phyloP scores from a whole-genome alignment of 2,797 vertebrate species.

The Caiman crocodilus region DNA sequence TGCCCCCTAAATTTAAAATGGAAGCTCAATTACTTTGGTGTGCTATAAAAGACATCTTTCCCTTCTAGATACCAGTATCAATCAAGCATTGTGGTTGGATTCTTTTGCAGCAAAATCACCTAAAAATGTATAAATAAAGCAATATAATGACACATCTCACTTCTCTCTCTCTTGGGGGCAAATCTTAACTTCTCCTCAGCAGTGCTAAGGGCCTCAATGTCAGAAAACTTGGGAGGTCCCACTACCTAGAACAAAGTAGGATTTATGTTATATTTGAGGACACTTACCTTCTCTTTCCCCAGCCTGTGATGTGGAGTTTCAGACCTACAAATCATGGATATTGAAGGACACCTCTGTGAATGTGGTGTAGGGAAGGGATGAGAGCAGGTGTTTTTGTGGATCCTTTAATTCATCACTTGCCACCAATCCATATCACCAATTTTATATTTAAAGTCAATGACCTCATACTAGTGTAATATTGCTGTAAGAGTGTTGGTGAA shows the following conservation, averaged over 20 bases:
- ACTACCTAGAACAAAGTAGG: not conserved
- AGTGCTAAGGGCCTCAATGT: accelerated
- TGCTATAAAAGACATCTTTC: not conserved
- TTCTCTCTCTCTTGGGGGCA: not conserved
- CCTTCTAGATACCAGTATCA: not conserved
- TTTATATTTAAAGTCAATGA: not conserved
- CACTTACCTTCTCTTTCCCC: not conserved
- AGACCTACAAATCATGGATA: not conserved
- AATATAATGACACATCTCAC: not conserved
- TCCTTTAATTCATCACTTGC: not conserved
- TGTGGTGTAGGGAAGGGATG: too few relatives aligned
- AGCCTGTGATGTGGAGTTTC: not conserved
- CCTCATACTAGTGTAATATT: not conserved
- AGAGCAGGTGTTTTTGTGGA: too few relatives aligned
- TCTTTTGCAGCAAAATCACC: not conserved
- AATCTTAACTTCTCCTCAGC: not conserved
- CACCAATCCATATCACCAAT: not conserved
- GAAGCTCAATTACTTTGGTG: not conserved
- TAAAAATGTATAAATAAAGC: not conserved
- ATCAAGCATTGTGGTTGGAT: not conserved
- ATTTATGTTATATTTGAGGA: not conserved
- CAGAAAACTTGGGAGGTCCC: not conserved
- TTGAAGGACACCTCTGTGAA: not conserved
- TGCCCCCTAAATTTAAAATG: not conserved
- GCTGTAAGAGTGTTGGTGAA: not conserved